Evolutionary conservation across 2,797 vertebrate genomes (phyloP).

Genomic region (Pseudomugil gertrudae): DNA sequence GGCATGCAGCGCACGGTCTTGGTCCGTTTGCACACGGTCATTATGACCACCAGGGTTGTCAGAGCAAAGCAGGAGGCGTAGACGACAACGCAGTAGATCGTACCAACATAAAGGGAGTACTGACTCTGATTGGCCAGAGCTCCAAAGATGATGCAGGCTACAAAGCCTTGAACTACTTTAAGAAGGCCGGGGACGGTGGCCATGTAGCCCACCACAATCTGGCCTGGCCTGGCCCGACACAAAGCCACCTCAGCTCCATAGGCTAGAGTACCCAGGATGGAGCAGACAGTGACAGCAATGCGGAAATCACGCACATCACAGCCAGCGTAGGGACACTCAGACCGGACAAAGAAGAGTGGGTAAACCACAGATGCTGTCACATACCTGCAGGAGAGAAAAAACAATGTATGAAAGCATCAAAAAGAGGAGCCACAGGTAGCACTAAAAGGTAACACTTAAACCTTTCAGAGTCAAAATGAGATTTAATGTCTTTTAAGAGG

Average conservation of each 20-base stretch:
- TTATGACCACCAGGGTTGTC: conserved; percentile 82
- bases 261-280: conserved; percentile 82
- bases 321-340: conserved; percentile 84
- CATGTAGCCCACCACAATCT: conserved; percentile 89
- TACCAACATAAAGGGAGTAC: conserved; percentile 82
- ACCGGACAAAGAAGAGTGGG: conserved; percentile 86
- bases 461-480: too few relatives aligned
- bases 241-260: conserved; percentile 87
- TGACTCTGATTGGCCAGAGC: conserved; percentile 86
- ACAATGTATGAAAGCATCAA: background rate
- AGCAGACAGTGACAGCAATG: conserved; percentile 88
- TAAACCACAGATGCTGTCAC: conserved; percentile 89
- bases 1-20: conserved; percentile 80
- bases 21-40: conserved; percentile 85
- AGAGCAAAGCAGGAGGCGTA: conserved; percentile 88
- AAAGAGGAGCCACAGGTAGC: too few relatives aligned
- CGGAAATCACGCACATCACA: conserved; percentile 88
- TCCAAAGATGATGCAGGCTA: conserved; percentile 91
- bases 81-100: conserved; percentile 89
- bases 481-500: too few relatives aligned
- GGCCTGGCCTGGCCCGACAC: conserved; percentile 87
- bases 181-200: conserved; percentile 90
- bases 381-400: conserved; percentile 58
- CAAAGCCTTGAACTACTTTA: conserved; percentile 92
- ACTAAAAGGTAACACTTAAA: too few relatives aligned